A percentile compares a stretch with the other conserved stretches of the same genome.
phyloP scores from a whole-genome alignment of 53 echinoderm and acorn worm species.

The Astropecten irregularis region DNA sequence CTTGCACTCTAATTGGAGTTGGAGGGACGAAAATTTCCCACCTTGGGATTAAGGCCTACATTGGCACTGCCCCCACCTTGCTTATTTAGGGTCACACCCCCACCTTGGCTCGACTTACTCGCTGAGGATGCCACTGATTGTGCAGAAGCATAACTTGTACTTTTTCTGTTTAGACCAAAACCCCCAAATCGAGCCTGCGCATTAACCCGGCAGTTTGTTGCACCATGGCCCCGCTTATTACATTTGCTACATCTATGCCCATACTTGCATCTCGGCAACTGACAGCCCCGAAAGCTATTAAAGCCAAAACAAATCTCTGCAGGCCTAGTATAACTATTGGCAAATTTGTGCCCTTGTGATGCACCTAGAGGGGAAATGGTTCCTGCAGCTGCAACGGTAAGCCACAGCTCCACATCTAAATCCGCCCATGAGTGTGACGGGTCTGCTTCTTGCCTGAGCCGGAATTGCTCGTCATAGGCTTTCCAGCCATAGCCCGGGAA shows the following conservation, averaged over 20 bases:
- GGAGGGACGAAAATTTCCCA: slow-evolving; percentile 1
- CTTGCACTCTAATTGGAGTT: neutral
- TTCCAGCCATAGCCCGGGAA: neutral
- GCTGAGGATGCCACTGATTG: too few relatives aligned
- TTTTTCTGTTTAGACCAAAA: too few relatives aligned
- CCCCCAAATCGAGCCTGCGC: too few relatives aligned
- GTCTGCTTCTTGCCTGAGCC: neutral
- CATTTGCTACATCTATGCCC: neutral
- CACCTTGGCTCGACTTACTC: too few relatives aligned
- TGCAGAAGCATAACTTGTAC: too few relatives aligned
- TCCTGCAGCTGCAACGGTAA: neutral
- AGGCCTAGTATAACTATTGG: too few relatives aligned
- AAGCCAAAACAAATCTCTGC: neutral
- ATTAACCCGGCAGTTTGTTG: neutral
- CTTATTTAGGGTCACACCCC: too few relatives aligned
- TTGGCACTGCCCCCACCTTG: too few relatives aligned
- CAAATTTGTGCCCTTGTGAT: neutral
- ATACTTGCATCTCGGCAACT: neutral
- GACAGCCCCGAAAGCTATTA: neutral
- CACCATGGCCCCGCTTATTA: neutral
- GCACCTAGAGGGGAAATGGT: neutral
- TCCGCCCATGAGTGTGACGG: neutral
- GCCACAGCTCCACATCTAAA: neutral
- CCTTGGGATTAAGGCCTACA: too few relatives aligned
- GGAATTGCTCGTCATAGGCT: neutral